These are phyloP conservation scores for Solea solea DNA, from an alignment of 2,113 vertebrate genomes.

Conservation along the genomic window DNA sequence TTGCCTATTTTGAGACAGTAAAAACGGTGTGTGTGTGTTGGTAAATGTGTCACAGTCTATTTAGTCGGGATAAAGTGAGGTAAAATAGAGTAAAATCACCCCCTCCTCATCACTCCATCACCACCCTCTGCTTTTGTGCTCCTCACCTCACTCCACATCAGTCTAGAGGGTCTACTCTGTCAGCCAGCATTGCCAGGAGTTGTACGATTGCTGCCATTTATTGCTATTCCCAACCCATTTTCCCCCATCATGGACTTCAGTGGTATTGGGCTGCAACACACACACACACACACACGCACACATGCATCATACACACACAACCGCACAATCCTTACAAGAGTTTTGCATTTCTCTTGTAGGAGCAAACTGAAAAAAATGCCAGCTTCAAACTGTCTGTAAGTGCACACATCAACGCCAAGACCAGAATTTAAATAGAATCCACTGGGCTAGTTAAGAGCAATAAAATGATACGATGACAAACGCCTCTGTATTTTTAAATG, in stretches of 20 bases:
- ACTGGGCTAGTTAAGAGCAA: constrained; percentile 2
- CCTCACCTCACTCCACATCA: constrained; percentile 9
- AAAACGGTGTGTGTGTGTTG: too few relatives aligned
- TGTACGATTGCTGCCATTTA: constrained; percentile 10
- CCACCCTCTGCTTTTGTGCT: not conserved
- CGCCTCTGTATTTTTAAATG: constrained; percentile 18
- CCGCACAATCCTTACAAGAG: not conserved
- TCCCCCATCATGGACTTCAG: constrained; percentile 39
- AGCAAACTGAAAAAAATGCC: constrained; percentile 35
- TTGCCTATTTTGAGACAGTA: too few relatives aligned
- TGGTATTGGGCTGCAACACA: constrained; percentile 1
- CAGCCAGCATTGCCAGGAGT: not conserved
- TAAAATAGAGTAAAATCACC: too few relatives aligned
- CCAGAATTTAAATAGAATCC: constrained; percentile 25
- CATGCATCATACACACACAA: not conserved
- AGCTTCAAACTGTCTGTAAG: constrained; percentile 11
- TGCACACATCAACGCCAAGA: not conserved
- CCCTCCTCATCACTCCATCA: too few relatives aligned
- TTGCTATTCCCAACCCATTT: constrained; percentile 25
- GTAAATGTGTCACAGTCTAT: too few relatives aligned
- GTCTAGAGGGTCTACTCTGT: constrained; percentile 8
- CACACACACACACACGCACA: not conserved
- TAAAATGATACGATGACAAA: not conserved
- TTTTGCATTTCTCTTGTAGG: constrained; percentile 7
- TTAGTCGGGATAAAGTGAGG: too few relatives aligned